Conservation (phyloP, 2,888 invertebrate genomes). For the Vannuccia rotundouncinata region DNA sequence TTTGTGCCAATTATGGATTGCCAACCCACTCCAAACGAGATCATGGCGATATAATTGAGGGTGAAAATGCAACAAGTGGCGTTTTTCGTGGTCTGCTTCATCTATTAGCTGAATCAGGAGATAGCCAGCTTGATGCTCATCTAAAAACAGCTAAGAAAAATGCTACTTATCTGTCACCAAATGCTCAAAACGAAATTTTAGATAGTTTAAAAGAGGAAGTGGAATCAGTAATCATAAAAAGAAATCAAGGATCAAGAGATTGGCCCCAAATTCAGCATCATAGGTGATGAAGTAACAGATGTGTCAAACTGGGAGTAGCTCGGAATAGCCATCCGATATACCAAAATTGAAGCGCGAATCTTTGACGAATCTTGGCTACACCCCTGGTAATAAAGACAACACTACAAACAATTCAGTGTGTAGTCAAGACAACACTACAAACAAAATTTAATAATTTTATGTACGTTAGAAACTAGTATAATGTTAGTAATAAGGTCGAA, state of each 20-base stretch:
- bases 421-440: too few species aligned
- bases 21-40: not conserved
- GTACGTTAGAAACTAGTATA: too few species aligned
- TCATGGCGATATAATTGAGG: slow-evolving; percentile 2
- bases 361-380: slow-evolving; percentile 13
- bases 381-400: too few species aligned
- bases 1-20: not conserved
- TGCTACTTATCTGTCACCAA: not conserved
- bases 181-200: not conserved
- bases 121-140: not conserved
- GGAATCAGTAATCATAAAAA: not conserved
- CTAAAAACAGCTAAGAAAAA: slow-evolving; percentile 8
- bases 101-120: not conserved
- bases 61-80: slow-evolving; percentile 7
- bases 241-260: not conserved
- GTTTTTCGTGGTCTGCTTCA: slow-evolving; percentile 22
- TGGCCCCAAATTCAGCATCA: slow-evolving; percentile 2
- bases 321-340: not conserved
- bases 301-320: not conserved
- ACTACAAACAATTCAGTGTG: too few species aligned
- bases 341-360: not conserved
- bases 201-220: not conserved
- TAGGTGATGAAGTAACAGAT: slow-evolving; percentile 8
- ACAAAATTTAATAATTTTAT: too few species aligned
- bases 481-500: too few species aligned